These are phyloP conservation scores for Rhizoglyphus robini DNA, from an alignment of 1,140 invertebrate species.

Conservation along the genomic window DNA sequence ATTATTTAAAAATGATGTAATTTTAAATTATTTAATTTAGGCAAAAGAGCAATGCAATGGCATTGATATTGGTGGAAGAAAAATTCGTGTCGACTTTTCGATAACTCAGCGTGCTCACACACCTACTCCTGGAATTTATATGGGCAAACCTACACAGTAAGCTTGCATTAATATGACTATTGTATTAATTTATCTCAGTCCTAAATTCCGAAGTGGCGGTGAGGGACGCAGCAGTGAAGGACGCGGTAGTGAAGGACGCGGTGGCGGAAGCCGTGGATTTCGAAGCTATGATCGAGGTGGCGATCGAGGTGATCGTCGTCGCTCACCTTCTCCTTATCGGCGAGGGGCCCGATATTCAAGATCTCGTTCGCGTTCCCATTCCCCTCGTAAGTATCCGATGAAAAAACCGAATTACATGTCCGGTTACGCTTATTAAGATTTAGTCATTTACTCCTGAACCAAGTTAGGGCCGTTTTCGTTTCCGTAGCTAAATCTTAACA, in stretches of 20 bases:
- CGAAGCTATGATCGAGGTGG: slow-evolving; percentile 25
- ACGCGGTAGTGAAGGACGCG: slow-evolving; percentile 23
- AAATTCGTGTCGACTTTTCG: slow-evolving; percentile 88
- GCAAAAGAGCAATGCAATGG: slow-evolving; percentile 85
- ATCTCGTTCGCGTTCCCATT: slow-evolving; percentile 19
- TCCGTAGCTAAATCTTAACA: background rate
- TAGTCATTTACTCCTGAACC: background rate
- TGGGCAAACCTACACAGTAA: slow-evolving; percentile 75
- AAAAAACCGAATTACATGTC: background rate
- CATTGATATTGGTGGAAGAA: slow-evolving; percentile 80
- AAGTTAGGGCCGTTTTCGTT: no score
- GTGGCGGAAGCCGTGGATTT: slow-evolving; percentile 24
- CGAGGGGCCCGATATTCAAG: slow-evolving; percentile 13
- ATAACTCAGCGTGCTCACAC: slow-evolving; percentile 94
- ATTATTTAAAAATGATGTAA: background rate
- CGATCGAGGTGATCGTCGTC: slow-evolving; percentile 30
- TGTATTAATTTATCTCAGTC: slow-evolving; percentile 31
- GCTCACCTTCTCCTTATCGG: slow-evolving; percentile 15
- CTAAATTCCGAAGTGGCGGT: slow-evolving; percentile 26
- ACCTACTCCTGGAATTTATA: slow-evolving; percentile 93
- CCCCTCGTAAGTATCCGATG: slow-evolving; percentile 18
- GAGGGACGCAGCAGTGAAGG: slow-evolving; percentile 23
- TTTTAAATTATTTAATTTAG: slow-evolving; percentile 27
- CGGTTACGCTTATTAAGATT: background rate
- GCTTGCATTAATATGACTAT: background rate